Percentiles rank a stretch among this genome's conserved stretches.
Conservation (phyloP, 2,113 vertebrate genomes). For the Phalacrocorax aristotelis region DNA sequence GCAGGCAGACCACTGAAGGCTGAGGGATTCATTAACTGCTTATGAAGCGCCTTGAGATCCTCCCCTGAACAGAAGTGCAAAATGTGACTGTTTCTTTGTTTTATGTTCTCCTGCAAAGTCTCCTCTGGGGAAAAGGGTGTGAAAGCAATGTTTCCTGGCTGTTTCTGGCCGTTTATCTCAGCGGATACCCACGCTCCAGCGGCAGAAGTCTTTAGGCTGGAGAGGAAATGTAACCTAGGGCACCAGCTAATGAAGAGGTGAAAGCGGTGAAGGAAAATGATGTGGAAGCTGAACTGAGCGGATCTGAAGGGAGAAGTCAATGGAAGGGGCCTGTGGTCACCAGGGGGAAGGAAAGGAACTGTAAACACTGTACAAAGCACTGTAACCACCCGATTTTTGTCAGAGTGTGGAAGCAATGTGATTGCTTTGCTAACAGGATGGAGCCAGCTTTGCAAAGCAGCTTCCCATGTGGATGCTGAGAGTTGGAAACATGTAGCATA, state of each 20-base stretch:
- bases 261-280: not conserved
- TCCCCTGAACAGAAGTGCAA: not conserved
- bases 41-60: not conserved
- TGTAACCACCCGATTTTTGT: not conserved
- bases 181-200: not conserved
- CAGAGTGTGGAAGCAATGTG: not conserved
- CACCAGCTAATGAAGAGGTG: constrained; percentile 3
- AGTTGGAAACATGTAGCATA: constrained; percentile 9
- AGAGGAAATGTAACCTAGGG: constrained; percentile 1
- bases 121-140: constrained; percentile 9
- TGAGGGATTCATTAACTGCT: not conserved
- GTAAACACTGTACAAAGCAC: not conserved
- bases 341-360: not conserved
- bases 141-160: not conserved
- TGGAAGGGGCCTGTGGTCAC: not conserved
- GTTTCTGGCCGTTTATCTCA: constrained; percentile 8
- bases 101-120: not conserved
- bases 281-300: constrained; percentile 12
- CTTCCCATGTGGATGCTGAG: constrained; percentile 32
- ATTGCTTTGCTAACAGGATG: not conserved
- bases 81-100: not conserved
- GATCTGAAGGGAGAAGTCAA: not conserved
- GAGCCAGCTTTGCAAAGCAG: not conserved
- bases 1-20: not conserved
- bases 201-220: not conserved